Evolutionary conservation across 2,113 vertebrate genomes (phyloP).

Genomic region (Conger conger): DNA sequence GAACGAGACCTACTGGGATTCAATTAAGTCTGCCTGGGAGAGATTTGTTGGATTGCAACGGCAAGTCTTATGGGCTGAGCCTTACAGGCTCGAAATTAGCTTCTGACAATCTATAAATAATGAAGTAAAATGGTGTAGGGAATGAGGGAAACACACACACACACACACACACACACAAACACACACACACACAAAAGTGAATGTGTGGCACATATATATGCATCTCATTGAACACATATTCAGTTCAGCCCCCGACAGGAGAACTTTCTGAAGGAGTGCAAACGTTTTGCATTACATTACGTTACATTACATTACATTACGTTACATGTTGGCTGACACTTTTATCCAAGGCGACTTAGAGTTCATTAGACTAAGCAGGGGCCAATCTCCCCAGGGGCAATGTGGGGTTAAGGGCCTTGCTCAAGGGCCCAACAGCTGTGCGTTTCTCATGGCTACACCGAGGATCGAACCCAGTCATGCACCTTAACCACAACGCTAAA

Average conservation of each 20-base stretch:
- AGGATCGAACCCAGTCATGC: too few relatives aligned
- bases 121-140: conserved; percentile 8
- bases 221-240: neutral
- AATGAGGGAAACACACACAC: neutral
- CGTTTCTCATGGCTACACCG: too few relatives aligned
- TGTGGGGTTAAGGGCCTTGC: too few relatives aligned
- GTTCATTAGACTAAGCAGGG: too few relatives aligned
- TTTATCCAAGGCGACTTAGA: too few relatives aligned
- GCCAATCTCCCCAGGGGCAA: too few relatives aligned
- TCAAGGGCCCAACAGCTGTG: too few relatives aligned
- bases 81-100: conserved; percentile 44
- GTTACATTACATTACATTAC: too few relatives aligned
- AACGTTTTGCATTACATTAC: too few relatives aligned
- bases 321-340: too few relatives aligned
- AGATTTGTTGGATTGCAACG: conserved; percentile 51
- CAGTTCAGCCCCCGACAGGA: neutral
- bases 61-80: conserved; percentile 50
- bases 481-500: too few relatives aligned
- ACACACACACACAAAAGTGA: neutral
- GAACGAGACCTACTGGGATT: conserved; percentile 57
- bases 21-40: conserved; percentile 65
- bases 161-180: neutral
- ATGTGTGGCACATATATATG: neutral
- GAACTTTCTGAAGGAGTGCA: neutral
- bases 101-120: conserved; percentile 53